Evolutionary conservation across 2,888 invertebrate genomes (phyloP), one percentile per base, ranked within the genome.

Genomic region (Stictocephala bisonia): DNA sequence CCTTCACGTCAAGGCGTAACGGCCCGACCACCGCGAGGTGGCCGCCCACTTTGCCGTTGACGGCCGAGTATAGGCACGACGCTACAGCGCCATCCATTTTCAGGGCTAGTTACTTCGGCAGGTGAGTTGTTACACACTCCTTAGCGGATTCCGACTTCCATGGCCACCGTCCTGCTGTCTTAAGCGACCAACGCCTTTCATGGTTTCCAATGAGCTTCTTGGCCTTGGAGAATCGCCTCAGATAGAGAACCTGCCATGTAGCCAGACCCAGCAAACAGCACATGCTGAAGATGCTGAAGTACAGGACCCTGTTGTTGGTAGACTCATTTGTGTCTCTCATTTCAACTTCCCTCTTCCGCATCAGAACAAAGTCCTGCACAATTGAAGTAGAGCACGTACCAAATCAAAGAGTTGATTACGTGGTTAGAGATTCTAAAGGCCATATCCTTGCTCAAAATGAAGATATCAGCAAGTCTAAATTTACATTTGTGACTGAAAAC

Each of bases 281-380:
- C 94, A 99, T 97, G 78, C 97, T 97, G 86, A 99, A 97, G 83
- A 99, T 89, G 82, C 98, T 98, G 85, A 99, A 97, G 88, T 98
- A 99, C 79, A 99, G 86, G 64, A 99, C 98, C 77, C 98, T 89
- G 81, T 93, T 93, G 85, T 98, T 99, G 78, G 99, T 99, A 70
- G 98, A 96, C 86, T 99, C 99, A 87, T 99, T 99, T 50, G 99
- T 99, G 82, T 97, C 96, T 81, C 99, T 89, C 99, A 99, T 99
- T 86, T 99, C 95, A 83, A 98, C 97, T 84, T 99, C 99, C 66
- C 97, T 88, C 82, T 95, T 93, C 78, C 97, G 90, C 99, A 99
- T 99, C 79, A 95, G 88, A 0, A 94, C 93, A 86, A 99, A 99
- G 84, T 99, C 99, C 85, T 95, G 91, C 0, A 99, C 98, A 80